Evolutionary conservation across 1,140 invertebrate genomes (phyloP).

Genomic region (Yoshiicerus persimilis): DNA sequence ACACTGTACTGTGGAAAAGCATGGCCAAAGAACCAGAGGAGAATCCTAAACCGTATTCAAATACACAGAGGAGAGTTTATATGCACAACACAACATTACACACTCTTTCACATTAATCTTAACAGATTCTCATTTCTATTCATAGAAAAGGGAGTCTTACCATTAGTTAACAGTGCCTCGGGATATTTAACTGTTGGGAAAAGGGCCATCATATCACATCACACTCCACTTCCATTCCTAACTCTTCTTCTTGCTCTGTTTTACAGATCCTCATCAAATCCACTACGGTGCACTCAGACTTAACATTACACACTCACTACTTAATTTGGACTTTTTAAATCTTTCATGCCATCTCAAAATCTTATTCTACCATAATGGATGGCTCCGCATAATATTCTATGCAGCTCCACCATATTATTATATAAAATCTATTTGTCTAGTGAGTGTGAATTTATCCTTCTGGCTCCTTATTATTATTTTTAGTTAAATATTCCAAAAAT

Average conservation of each 20-base stretch:
- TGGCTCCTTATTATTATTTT: too few species aligned
- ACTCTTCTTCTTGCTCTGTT: neutral
- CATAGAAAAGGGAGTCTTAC: neutral
- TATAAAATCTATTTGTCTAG: too few species aligned
- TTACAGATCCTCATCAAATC: neutral
- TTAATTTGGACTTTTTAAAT: neutral
- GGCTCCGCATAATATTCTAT: too few species aligned
- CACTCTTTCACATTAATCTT: neutral
- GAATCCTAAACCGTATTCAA: neutral
- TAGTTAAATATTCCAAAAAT: too few species aligned
- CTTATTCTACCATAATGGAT: too few species aligned
- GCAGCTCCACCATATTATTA: too few species aligned
- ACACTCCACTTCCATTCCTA: neutral
- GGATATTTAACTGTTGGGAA: neutral
- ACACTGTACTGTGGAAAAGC: neutral
- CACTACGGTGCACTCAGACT: neutral
- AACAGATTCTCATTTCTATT: neutral
- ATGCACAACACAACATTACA: neutral
- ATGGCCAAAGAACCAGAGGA: neutral
- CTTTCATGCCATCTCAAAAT: too few species aligned
- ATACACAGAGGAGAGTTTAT: neutral
- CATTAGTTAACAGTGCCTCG: neutral
- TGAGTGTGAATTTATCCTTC: too few species aligned
- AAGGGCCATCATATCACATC: neutral
- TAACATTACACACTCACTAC: neutral